Conservation (phyloP, 2,888 invertebrate genomes). For the Mythimna pallens region DNA sequence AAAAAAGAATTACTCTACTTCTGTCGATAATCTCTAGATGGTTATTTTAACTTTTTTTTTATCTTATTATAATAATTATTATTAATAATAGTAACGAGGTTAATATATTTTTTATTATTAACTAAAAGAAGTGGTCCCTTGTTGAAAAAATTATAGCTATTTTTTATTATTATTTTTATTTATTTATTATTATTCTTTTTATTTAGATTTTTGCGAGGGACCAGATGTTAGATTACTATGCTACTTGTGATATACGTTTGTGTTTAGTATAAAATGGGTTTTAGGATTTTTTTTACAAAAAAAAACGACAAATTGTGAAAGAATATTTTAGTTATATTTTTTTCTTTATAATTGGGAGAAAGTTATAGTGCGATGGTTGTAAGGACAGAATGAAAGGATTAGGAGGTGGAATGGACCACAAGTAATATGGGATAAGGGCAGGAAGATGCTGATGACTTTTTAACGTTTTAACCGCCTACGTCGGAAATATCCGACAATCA, state of each 20-base stretch:
- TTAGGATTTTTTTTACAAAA: neutral
- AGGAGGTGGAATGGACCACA: neutral
- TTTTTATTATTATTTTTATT: constrained; percentile 50
- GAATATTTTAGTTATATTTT: neutral
- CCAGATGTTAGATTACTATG: constrained; percentile 62
- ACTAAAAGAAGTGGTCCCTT: constrained; percentile 49
- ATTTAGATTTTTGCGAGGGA: constrained; percentile 52
- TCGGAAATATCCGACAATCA: no score
- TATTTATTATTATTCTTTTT: constrained; percentile 52
- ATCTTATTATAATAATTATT: constrained; percentile 59
- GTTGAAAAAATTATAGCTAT: constrained; percentile 38
- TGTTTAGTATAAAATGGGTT: constrained; percentile 45
- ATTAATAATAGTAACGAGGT: constrained; percentile 52
- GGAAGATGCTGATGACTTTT: neutral
- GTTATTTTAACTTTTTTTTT: constrained; percentile 70
- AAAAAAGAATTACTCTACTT: constrained; percentile 72
- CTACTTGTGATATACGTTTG: constrained; percentile 60
- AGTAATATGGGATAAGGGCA: neutral
- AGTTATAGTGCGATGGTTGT: no score
- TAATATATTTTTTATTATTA: constrained; percentile 68
- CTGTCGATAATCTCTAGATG: constrained; percentile 85
- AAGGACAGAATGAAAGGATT: no score
- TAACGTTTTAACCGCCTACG: no score
- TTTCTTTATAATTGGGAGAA: neutral
- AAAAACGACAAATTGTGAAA: neutral